Evolutionary conservation across 2,797 vertebrate species (phyloP).

Genomic region (Chelonia mydas): DNA sequence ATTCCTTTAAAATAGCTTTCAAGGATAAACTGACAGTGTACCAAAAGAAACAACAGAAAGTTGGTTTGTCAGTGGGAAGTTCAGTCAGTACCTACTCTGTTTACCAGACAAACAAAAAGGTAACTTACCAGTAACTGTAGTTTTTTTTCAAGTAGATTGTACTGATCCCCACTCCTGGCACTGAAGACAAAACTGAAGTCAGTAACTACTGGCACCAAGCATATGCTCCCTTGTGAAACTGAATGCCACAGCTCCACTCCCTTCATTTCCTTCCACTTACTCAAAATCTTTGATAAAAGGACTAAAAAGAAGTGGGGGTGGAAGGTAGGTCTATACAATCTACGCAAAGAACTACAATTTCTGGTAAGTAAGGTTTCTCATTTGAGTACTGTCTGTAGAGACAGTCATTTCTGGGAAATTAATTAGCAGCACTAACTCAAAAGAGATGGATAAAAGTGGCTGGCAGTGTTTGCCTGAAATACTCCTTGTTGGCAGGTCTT

Average conservation of each 20-base stretch:
- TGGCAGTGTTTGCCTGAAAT: not conserved
- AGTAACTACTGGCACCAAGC: not conserved
- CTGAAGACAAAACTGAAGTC: not conserved
- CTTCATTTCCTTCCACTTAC: not conserved
- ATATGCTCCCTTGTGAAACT: not conserved
- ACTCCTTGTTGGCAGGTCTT: not conserved
- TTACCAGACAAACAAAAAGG: not conserved
- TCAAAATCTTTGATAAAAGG: not conserved
- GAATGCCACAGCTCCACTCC: not conserved
- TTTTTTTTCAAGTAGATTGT: not conserved
- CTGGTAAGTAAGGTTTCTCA: not conserved
- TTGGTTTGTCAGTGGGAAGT: not conserved
- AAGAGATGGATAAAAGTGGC: not conserved
- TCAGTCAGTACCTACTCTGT: not conserved
- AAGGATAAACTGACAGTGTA: conserved; percentile 75
- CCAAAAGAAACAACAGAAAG: conserved; percentile 67
- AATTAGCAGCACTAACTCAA: not conserved
- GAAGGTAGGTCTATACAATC: not conserved
- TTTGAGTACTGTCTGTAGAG: not conserved
- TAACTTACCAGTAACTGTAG: not conserved
- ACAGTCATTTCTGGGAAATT: not conserved
- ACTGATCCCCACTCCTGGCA: not conserved
- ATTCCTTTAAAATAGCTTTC: conserved; percentile 64
- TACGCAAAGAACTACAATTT: not conserved
- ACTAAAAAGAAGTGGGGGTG: not conserved